Evolutionary conservation across 2,797 vertebrate genomes (phyloP), one percentile per base, ranked within the genome.

Genomic region (Arrhamphus sclerolepis): DNA sequence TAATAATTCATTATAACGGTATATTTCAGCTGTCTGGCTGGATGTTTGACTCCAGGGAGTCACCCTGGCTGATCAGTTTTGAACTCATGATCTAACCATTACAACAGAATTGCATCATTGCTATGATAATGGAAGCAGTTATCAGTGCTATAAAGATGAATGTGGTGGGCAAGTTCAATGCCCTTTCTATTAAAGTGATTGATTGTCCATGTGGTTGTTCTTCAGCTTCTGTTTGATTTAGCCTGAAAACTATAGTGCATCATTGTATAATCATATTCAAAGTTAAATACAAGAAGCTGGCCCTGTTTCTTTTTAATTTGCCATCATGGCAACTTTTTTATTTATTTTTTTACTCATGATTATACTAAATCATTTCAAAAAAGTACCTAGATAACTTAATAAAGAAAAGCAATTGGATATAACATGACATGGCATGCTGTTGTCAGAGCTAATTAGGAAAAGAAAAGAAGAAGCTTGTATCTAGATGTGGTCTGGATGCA

Each of bases 31-130:
- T 46, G 24, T 52, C 34, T 43, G 16, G 42, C 19, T 19, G n/a
- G 21, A 38, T 47, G 46, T 43, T 19, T 70, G 47, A 24, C 20
- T 48, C 17, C 19, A 39, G 31, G 17, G 38, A 19, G 52, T 44
- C 42, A 39, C 26, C 42, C 41, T 29, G 48, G n/a, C 34, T 44
- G 18, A 17, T 57, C 10, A 17, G 46, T 54, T 63, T 39, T 65
- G 3, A 9, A 26, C 41, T 19, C 42, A 46, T 44, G 29, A 60
- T 46, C 14, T 16, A 46, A 19, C 39, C 29, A 8, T 56, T 46
- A 2, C 48, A 46, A 22, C 40, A 58, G 46, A 59, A 52, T 61
- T 62, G 47, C 46, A 73, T 47, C 54, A 73, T 49, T 62, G 28
- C 16, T 46, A 7, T 62, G 34, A 38, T 38, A 42, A 46, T 51